These are phyloP conservation scores for Sebastes hubbsi DNA, from an alignment of 2,797 vertebrate genomes.

Conservation along the genomic window DNA sequence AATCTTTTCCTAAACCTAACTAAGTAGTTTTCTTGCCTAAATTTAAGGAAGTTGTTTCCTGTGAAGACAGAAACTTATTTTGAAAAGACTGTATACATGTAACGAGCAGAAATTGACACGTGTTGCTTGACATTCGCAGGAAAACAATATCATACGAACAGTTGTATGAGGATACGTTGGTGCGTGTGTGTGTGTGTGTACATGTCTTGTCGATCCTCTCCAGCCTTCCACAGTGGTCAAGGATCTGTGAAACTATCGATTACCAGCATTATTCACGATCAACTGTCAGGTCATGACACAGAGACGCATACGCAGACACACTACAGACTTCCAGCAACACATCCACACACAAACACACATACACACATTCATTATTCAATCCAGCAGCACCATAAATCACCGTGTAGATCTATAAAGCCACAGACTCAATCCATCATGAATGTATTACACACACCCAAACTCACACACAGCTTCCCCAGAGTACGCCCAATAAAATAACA, in stretches of 20 bases:
- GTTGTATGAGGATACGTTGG: background rate
- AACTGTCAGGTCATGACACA: slow-evolving; percentile 21
- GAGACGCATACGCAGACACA: background rate
- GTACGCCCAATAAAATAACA: background rate
- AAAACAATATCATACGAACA: too few relatives aligned
- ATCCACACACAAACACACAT: background rate
- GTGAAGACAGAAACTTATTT: too few relatives aligned
- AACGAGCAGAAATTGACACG: too few relatives aligned
- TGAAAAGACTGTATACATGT: too few relatives aligned
- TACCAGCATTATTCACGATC: slow-evolving; percentile 39
- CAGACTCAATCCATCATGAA: slow-evolving; percentile 33
- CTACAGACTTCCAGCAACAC: background rate
- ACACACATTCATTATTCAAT: slow-evolving; percentile 8
- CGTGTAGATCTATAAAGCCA: slow-evolving; percentile 23
- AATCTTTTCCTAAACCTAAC: too few relatives aligned
- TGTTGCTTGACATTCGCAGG: too few relatives aligned
- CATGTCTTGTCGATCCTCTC: background rate
- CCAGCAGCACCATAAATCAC: slow-evolving; percentile 36
- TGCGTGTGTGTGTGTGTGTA: background rate
- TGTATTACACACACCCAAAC: background rate
- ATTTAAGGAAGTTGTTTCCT: too few relatives aligned
- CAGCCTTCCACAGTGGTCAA: slow-evolving; percentile 10
- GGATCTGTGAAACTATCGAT: slow-evolving; percentile 25
- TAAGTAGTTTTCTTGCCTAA: too few relatives aligned
- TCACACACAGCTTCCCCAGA: background rate